Percentiles rank a stretch among this genome's conserved stretches.
Conservation (phyloP, 2,113 vertebrate genomes). For the Octodon degus region DNA sequence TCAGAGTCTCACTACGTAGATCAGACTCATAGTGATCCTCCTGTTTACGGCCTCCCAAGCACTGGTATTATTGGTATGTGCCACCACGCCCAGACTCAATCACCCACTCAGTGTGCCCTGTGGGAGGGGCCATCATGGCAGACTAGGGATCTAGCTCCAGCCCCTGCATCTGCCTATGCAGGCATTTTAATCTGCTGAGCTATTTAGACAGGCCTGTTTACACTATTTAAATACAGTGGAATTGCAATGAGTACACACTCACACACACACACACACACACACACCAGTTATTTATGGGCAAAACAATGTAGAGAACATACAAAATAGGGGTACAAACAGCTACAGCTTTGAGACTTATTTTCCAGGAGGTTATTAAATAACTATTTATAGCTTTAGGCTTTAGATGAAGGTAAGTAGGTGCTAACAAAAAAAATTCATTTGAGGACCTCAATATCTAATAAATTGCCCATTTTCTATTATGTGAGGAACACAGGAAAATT, state of each 20-base stretch:
- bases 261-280: background rate
- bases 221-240: background rate
- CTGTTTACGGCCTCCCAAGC: no score
- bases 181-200: no score
- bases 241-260: background rate
- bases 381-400: background rate
- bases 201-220: background rate
- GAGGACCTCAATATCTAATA: background rate
- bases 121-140: no score
- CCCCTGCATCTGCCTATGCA: no score
- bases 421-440: background rate
- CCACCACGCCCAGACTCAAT: no score
- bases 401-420: background rate
- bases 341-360: background rate
- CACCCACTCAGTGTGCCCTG: no score
- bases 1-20: no score
- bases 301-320: background rate
- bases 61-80: no score
- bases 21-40: no score
- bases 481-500: background rate
- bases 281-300: background rate
- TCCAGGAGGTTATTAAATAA: conserved; percentile 5
- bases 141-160: no score
- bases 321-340: background rate
- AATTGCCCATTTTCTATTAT: background rate